Evolutionary conservation across 2,888 invertebrate genomes (phyloP).

Genomic region (Lepas anatifera): DNA sequence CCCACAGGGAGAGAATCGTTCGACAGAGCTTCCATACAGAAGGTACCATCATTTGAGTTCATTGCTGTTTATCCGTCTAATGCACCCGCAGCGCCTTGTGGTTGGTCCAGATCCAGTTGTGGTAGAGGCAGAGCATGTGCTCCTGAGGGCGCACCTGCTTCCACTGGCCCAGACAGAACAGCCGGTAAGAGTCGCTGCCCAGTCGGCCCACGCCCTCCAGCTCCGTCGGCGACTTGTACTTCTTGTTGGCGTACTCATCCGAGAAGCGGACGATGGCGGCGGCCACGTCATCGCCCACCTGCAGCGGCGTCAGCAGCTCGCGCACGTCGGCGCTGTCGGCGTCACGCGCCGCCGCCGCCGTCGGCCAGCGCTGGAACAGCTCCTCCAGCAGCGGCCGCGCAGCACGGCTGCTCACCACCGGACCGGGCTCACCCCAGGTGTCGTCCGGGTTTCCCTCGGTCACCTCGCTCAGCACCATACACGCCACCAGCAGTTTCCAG

Average conservation of each 20-base stretch:
- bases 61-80: no score
- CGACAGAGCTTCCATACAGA: no score
- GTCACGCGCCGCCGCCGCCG: constrained; percentile 43
- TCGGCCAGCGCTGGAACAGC: constrained; percentile 47
- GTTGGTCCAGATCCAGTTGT: constrained; percentile 32
- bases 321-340: constrained; percentile 42
- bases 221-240: constrained; percentile 52
- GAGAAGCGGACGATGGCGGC: no score
- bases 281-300: no score
- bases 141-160: constrained; percentile 35
- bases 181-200: constrained; percentile 55
- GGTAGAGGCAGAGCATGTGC: constrained; percentile 35
- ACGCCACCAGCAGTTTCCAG: constrained; percentile 54
- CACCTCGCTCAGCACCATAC: constrained; percentile 53
- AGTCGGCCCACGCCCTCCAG: constrained; percentile 55
- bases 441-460: constrained; percentile 27
- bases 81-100: constrained; percentile 22
- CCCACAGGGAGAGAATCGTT: no score
- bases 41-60: no score
- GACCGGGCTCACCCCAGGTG: neutral
- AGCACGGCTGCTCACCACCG: neutral
- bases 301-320: constrained; percentile 36
- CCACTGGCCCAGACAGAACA: constrained; percentile 53
- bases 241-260: constrained; percentile 48
- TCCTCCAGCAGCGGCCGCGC: neutral